These are phyloP conservation scores for Astyanax mexicanus DNA, from an alignment of 2,797 vertebrate species.

Conservation along the genomic window DNA sequence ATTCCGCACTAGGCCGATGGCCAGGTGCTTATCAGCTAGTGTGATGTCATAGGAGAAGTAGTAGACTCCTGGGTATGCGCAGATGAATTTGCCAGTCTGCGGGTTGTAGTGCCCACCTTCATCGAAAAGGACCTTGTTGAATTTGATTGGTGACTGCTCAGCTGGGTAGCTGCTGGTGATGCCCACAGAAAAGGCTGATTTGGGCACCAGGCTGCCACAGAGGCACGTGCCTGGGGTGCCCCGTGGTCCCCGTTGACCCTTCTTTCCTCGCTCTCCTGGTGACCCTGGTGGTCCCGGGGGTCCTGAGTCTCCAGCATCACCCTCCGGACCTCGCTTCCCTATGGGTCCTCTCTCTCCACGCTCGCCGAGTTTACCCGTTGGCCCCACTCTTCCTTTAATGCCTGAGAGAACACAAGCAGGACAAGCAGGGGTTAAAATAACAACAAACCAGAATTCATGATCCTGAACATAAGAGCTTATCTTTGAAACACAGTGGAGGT, in stretches of 20 bases:
- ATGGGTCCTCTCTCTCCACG: conserved; percentile 89
- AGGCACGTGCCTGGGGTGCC: conserved; percentile 88
- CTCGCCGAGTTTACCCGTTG: conserved; percentile 85
- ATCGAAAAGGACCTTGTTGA: conserved; percentile 95
- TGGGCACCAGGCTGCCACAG: conserved; percentile 91
- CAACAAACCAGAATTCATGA: no score
- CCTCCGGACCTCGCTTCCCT: conserved; percentile 91
- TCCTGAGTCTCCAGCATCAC: conserved; percentile 82
- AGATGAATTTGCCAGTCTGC: conserved; percentile 92
- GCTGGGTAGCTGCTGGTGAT: conserved; percentile 96
- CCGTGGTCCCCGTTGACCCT: conserved; percentile 83
- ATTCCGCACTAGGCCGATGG: conserved; percentile 92
- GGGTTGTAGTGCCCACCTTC: conserved; percentile 95
- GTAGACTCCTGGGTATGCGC: conserved; percentile 94
- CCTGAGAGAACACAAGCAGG: conserved; percentile 78
- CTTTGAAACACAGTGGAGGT: no score
- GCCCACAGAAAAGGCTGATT: conserved; percentile 94
- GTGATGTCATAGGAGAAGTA: conserved; percentile 98
- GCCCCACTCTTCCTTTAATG: conserved; percentile 89
- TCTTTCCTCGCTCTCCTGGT: conserved; percentile 86
- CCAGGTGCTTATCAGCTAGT: conserved; percentile 95
- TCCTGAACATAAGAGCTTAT: no score
- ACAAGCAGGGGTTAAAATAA: no score
- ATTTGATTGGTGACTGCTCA: conserved; percentile 90
- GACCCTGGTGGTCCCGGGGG: conserved; percentile 79